Evolutionary conservation across 92 coral and sea anemone species (phyloP).

Genomic region (Epizoanthus ramosus): DNA sequence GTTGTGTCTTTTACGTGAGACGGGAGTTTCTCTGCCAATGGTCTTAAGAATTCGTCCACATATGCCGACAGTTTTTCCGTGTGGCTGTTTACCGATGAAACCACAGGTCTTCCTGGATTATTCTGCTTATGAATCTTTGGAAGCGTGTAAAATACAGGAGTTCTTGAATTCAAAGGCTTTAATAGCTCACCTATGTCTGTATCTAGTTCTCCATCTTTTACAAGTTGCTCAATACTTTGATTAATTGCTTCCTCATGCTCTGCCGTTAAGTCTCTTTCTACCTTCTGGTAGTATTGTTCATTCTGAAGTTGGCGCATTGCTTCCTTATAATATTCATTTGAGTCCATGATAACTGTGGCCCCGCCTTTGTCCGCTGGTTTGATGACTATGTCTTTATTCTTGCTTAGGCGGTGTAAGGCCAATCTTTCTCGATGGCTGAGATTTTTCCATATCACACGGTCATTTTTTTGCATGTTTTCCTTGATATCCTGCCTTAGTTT

Average conservation of each 20-base stretch:
- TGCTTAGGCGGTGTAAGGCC: neutral
- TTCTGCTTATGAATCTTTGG: too few species aligned
- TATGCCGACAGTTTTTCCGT: too few species aligned
- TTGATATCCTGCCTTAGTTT: too few species aligned
- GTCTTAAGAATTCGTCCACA: too few species aligned
- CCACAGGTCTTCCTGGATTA: slow-evolving; percentile 40
- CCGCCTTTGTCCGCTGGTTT: too few species aligned
- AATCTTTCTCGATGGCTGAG: slow-evolving; percentile 4
- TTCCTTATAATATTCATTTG: slow-evolving; percentile 30
- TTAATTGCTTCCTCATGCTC: slow-evolving; percentile 39
- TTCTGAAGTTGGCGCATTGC: slow-evolving; percentile 32
- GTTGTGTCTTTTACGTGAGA: too few species aligned
- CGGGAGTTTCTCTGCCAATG: too few species aligned
- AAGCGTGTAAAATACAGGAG: slow-evolving; percentile 30
- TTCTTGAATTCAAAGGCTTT: slow-evolving; percentile 29
- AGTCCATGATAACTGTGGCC: slow-evolving; percentile 38
- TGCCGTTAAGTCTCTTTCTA: slow-evolving; percentile 43
- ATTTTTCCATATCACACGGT: too few species aligned
- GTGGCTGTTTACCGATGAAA: neutral
- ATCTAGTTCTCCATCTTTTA: slow-evolving; percentile 35
- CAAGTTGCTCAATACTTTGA: slow-evolving; percentile 27
- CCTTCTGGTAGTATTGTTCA: slow-evolving; percentile 30
- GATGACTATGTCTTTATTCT: neutral
- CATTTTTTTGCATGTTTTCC: too few species aligned
- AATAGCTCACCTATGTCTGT: slow-evolving; percentile 31